Evolutionary conservation across 2,888 invertebrate species (phyloP).

Genomic region (Diadromus collaris): DNA sequence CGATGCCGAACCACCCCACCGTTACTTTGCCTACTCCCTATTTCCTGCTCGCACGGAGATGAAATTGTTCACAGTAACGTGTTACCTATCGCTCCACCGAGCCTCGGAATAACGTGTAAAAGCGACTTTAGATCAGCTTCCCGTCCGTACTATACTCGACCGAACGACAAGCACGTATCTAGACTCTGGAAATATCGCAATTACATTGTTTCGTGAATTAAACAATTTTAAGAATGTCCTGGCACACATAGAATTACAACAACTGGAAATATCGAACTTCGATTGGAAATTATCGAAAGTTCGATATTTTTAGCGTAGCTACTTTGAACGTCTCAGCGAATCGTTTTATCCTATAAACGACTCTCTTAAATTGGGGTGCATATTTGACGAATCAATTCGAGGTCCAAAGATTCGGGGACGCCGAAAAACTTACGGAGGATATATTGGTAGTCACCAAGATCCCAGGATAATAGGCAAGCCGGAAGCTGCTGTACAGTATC

Average conservation of each 20-base stretch:
- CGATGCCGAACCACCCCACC: slow-evolving; percentile 47
- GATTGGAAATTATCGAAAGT: too few relatives aligned
- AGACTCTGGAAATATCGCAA: slow-evolving; percentile 35
- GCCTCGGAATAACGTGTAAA: slow-evolving; percentile 34
- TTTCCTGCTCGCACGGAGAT: slow-evolving; percentile 62
- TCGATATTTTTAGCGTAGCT: too few relatives aligned
- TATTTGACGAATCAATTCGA: not conserved
- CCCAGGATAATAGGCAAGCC: slow-evolving; percentile 10
- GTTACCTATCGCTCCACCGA: slow-evolving; percentile 36
- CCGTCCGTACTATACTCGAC: slow-evolving; percentile 33
- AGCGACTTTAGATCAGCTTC: slow-evolving; percentile 39
- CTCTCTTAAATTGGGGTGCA: not conserved
- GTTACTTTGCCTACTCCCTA: slow-evolving; percentile 34
- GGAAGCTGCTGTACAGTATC: slow-evolving; percentile 15
- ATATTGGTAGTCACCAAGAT: not conserved
- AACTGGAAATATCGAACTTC: too few relatives aligned
- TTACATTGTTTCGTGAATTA: not conserved
- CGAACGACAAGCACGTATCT: slow-evolving; percentile 43
- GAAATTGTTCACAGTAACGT: slow-evolving; percentile 66
- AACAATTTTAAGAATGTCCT: not conserved
- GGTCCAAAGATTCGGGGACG: not conserved
- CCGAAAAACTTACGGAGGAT: not conserved
- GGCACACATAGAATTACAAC: too few relatives aligned
- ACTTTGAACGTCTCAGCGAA: not conserved
- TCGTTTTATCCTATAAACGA: not conserved